These are phyloP conservation scores for Nothobranchius kuhntae DNA, from an alignment of 2,113 vertebrate genomes.

Conservation along the genomic window DNA sequence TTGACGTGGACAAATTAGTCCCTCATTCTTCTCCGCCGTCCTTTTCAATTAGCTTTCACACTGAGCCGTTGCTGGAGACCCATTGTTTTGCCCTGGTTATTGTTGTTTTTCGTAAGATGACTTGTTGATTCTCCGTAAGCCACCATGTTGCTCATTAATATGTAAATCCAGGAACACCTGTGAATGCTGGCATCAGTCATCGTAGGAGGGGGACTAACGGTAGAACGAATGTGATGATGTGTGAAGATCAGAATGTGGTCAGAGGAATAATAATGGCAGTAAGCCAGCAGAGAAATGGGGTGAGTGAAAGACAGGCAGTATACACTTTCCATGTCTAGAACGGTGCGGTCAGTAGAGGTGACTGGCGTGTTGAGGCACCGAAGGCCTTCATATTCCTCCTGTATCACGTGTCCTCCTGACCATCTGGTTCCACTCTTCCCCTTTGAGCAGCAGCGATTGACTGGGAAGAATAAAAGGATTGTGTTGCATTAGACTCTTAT, in stretches of 20 bases:
- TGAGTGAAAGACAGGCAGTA: background rate
- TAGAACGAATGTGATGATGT: conserved; percentile 39
- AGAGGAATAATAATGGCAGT: conserved; percentile 14
- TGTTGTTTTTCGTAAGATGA: conserved; percentile 16
- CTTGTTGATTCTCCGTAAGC: conserved; percentile 40
- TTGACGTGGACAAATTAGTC: no score
- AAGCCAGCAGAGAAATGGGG: conserved; percentile 7
- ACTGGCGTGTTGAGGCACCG: conserved; percentile 11
- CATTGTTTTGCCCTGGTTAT: conserved; percentile 19
- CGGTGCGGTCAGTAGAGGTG: conserved; percentile 16
- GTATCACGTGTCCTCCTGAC: conserved; percentile 27
- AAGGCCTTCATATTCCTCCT: conserved; percentile 10
- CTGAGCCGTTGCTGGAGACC: background rate
- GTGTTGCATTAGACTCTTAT: conserved; percentile 9
- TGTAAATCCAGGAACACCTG: conserved; percentile 45
- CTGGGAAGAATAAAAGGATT: conserved; percentile 8
- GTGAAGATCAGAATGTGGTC: conserved; percentile 46
- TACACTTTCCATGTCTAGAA: conserved; percentile 23
- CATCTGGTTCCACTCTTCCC: conserved; percentile 41
- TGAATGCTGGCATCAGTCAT: conserved; percentile 20
- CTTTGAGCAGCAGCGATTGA: conserved; percentile 48
- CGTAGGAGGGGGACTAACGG: conserved; percentile 16
- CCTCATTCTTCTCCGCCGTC: no score
- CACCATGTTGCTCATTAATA: conserved; percentile 48
- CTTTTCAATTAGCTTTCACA: background rate